These are phyloP conservation scores for Steinernema carpocapsae DNA, from an alignment of 2,888 invertebrate species.

Conservation along the genomic window DNA sequence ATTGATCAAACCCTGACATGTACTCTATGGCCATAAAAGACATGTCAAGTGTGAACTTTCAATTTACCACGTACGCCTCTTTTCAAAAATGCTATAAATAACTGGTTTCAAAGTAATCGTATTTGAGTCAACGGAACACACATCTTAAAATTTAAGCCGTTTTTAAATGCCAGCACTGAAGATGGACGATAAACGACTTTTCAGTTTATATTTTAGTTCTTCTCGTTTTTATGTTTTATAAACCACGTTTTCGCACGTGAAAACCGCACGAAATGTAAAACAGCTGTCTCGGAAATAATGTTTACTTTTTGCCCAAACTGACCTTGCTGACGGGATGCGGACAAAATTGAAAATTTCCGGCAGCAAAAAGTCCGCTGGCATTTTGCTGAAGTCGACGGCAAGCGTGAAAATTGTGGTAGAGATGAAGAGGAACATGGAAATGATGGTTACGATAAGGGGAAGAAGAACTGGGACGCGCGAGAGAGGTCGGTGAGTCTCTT, in stretches of 20 bases:
- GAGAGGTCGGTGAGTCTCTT: conserved; percentile 7
- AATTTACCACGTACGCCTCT: too few relatives aligned
- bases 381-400: conserved; percentile 15
- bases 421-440: conserved; percentile 22
- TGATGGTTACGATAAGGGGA: conserved; percentile 17
- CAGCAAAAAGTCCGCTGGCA: conserved; percentile 7
- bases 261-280: too few relatives aligned
- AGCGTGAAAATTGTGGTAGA: conserved; percentile 10
- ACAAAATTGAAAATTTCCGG: conserved; percentile 8
- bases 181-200: not conserved
- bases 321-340: conserved; percentile 4
- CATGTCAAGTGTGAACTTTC: too few relatives aligned
- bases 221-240: too few relatives aligned
- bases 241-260: too few relatives aligned
- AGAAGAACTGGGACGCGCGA: conserved; percentile 15
- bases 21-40: too few relatives aligned
- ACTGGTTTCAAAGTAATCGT: too few relatives aligned
- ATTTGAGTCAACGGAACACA: conserved; percentile 10
- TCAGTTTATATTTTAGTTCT: too few relatives aligned
- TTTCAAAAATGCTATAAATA: too few relatives aligned
- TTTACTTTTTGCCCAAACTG: not conserved
- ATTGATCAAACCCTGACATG: too few relatives aligned
- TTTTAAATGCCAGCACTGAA: conserved; percentile 4
- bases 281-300: not conserved
- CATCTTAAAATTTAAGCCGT: not conserved